Evolutionary conservation across 2,113 vertebrate genomes (phyloP), one percentile per base, ranked within the genome.

Genomic region (Herpetotheres cachinnans): DNA sequence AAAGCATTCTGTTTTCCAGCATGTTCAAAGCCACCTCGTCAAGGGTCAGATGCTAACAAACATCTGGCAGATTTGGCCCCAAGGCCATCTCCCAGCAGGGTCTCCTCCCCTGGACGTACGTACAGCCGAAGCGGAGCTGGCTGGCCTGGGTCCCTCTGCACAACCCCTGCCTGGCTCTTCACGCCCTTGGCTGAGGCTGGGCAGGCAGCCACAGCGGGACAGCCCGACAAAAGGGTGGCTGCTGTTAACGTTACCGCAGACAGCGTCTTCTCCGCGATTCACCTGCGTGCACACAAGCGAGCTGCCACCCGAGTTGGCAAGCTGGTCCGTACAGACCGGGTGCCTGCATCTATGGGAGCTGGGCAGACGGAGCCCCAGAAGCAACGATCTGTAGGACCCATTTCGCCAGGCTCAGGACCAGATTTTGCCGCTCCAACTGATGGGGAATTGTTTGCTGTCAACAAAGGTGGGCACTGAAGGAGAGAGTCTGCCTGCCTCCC

Each of bases 331-430:
- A 15, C 49, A 4, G 52, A 50, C n/a, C 1, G 1, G 14, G 44
- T 24, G 13, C 44, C 79, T 66, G 58, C 46, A 32, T 27, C 83
- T 34, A 7, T 9, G 6, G 36, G 24, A 76, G 14, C 2, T 4
- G 0, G 72, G 62, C 27, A 42, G 69, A 59, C 1, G 8, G 27
- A 92, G 42, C 46, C 55, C 24, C 30, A 65, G 47, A 7, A 82
- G 12, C 30, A 46, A 21, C 0, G 0, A 25, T 6, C 40, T 14
- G 44, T 20, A 47, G 49, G 69, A 38, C 22, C 73, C 59, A 1
- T 36, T 69, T 65, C 14, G 5, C 22, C 16, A 12, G 54, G 40
- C 55, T 36, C 55, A 5, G 36, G 56, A 61, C 54, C 7, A 5
- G 38, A n/a, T 18, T 78, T 49, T 54, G 25, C 36, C 52, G 14